Evolutionary conservation across 2,888 invertebrate species (phyloP).

Genomic region (Tachina fera): DNA sequence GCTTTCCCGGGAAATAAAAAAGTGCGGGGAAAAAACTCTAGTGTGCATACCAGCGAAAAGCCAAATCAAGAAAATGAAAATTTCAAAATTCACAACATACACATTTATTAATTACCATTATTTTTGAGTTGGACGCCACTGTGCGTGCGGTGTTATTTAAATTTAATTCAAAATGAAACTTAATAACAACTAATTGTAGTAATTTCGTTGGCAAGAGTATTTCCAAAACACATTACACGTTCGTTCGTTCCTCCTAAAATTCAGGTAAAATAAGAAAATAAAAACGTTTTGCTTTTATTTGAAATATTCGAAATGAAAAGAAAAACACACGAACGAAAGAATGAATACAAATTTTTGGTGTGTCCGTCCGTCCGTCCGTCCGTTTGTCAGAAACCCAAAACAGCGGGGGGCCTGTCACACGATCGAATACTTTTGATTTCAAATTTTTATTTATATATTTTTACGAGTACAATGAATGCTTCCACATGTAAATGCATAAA

Average conservation of each 20-base stretch:
- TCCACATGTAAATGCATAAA: constrained; percentile 12
- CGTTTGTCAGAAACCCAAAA: constrained; percentile 28
- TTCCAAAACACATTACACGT: neutral
- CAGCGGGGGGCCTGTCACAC: constrained; percentile 49
- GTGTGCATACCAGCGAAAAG: too few species aligned
- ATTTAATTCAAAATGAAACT: neutral
- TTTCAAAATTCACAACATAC: too few species aligned
- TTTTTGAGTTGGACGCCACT: too few species aligned
- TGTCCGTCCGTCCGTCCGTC: neutral
- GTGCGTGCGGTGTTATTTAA: neutral
- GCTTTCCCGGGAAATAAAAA: too few species aligned
- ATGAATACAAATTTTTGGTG: constrained; percentile 13
- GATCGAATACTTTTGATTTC: constrained; percentile 38
- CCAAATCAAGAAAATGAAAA: too few species aligned
- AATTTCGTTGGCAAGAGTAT: neutral
- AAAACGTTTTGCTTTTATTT: constrained; percentile 8
- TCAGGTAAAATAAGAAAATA: neutral
- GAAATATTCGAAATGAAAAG: neutral
- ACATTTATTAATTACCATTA: too few species aligned
- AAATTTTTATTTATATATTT: constrained; percentile 18
- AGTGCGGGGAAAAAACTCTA: too few species aligned
- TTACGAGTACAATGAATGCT: neutral
- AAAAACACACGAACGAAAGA: neutral
- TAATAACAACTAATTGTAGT: neutral
- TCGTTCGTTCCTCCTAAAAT: constrained; percentile 7